Evolutionary conservation across 2,797 vertebrate species (phyloP), one percentile per base, ranked within the genome.

Genomic region (Tamandua tetradactyla): DNA sequence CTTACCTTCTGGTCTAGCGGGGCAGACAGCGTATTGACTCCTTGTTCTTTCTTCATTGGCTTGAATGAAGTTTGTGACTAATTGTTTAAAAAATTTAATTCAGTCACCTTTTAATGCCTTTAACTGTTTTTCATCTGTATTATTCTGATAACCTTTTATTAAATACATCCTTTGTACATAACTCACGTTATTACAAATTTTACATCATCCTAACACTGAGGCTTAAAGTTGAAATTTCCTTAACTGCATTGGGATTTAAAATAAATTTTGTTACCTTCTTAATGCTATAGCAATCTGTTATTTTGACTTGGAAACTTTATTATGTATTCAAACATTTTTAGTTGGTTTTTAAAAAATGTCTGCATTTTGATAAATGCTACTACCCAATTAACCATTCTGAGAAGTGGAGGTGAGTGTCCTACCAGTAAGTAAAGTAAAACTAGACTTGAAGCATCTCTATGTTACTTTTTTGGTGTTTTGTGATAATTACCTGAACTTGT

Each of bases 201-300:
- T 75, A 40, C 10, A 61, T 78, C 6, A 40, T 66, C 30, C 40
- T 82, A 13, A 37, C 47, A 22, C 27, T 79, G 25, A 94, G 91
- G 52, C 5, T 82, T 89, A 72, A 44, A 74, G 7, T 61, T 89
- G 72, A 85, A 79, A 91, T 79, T 89, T 94, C n/a, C n/a, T 83
- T 44, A 10, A 72, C n/a, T 74, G 40, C 30, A 80, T 86, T 95
- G 87, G 87, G 90, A 32, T 92, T 88, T 79, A 79, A 92, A 66
- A 93, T 57, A 78, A 94, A 76, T 35, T 87, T 11, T 17, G 83
- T n/a, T 61, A 25, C 27, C 55, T 96, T 96, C 57, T 92, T 66
- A 49, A 66, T 86, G 32, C 78, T 92, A 66, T 59, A 69, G 25
- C 17, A 61, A 55, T 81, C 87, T 80, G 59, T 64, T 94, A 9